Conservation (phyloP, 92 coral and sea anemone genomes). For the Ricordea florida region DNA sequence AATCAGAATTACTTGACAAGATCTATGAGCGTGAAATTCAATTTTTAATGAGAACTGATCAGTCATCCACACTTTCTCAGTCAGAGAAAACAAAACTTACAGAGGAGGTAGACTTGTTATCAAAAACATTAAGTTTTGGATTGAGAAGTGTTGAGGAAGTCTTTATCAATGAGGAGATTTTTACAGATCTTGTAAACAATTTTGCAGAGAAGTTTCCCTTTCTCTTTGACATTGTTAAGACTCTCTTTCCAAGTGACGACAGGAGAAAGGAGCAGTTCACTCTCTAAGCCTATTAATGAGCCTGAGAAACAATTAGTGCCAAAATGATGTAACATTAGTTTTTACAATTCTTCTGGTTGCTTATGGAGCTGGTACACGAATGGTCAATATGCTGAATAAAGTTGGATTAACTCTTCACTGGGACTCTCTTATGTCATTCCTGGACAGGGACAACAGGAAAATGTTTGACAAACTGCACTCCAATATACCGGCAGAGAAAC, state of each 20-base stretch:
- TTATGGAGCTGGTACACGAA: constrained; percentile 36
- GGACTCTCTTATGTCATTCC: constrained; percentile 29
- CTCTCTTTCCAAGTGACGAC: constrained; percentile 18
- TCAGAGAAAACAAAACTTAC: constrained; percentile 20
- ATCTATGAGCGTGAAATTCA: constrained; percentile 41
- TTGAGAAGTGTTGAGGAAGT: constrained; percentile 3
- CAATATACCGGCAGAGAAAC: constrained; percentile 24
- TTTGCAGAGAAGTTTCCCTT: constrained; percentile 34
- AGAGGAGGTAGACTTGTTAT: constrained; percentile 19
- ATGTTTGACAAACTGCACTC: constrained; percentile 6
- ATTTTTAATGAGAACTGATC: not conserved
- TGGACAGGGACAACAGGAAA: not conserved
- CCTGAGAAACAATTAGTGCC: constrained; percentile 4
- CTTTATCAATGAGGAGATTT: constrained; percentile 17
- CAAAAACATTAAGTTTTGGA: constrained; percentile 24
- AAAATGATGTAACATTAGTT: constrained; percentile 25
- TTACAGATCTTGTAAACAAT: constrained; percentile 22
- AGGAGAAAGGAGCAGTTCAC: constrained; percentile 27
- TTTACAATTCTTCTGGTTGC: constrained; percentile 21
- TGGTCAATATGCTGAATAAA: constrained; percentile 39
- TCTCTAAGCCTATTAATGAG: constrained; percentile 19
- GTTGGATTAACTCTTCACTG: constrained; percentile 35
- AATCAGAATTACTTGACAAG: constrained; percentile 20
- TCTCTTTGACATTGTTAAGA: constrained; percentile 18
- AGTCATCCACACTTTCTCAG: constrained; percentile 13